Percentiles rank a stretch among this genome's conserved stretches.
These are phyloP conservation scores for Gari tellinella DNA, from an alignment of 2,888 invertebrate species.

Conservation along the genomic window DNA sequence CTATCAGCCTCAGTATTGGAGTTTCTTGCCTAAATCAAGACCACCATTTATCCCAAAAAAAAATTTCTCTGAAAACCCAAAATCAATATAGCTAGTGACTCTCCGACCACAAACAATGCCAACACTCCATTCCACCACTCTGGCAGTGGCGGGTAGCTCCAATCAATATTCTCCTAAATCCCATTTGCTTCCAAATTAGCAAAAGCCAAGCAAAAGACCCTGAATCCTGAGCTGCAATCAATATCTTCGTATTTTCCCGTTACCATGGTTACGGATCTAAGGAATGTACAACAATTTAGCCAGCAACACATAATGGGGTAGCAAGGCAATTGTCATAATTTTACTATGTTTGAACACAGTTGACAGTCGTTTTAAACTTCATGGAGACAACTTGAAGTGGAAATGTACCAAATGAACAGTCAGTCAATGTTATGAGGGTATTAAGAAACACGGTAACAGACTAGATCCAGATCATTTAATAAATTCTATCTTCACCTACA, in stretches of 20 bases:
- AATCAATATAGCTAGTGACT: constrained; percentile 7
- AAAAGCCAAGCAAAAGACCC: constrained; percentile 34
- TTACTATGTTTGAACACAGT: no score
- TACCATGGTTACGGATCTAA: constrained; percentile 42
- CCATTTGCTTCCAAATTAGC: constrained; percentile 49
- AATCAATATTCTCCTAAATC: constrained; percentile 58
- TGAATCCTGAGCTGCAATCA: constrained; percentile 43
- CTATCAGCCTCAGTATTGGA: background rate
- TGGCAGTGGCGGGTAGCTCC: constrained; percentile 47
- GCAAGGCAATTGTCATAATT: constrained; percentile 12
- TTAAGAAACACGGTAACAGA: no score
- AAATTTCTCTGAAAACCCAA: constrained; percentile 12
- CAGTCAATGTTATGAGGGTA: no score
- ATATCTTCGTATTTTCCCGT: constrained; percentile 41
- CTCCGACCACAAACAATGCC: no score
- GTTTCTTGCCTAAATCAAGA: background rate
- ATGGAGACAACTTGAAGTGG: no score
- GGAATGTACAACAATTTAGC: constrained; percentile 21
- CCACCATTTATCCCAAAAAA: constrained; percentile 2
- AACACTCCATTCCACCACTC: background rate
- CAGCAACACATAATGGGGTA: constrained; percentile 49
- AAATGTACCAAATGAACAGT: no score
- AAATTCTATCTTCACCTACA: no score
- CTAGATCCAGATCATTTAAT: no score
- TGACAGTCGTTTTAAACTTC: no score